These are phyloP conservation scores for Rotaria sp. DNA, from an alignment of 2,888 invertebrate species.

Conservation along the genomic window DNA sequence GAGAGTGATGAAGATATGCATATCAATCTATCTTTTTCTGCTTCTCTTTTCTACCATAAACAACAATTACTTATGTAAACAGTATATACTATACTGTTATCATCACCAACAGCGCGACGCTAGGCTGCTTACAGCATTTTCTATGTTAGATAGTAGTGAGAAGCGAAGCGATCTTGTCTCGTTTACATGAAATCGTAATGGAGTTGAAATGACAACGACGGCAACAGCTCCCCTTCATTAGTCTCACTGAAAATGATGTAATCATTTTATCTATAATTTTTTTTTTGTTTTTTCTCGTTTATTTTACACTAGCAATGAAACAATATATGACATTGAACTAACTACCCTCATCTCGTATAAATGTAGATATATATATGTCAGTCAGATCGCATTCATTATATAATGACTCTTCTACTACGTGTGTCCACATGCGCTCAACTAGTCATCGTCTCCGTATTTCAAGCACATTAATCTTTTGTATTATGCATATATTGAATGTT, in stretches of 20 bases:
- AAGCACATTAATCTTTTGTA: neutral
- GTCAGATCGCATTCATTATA: neutral
- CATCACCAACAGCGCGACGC: neutral
- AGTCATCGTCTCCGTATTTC: neutral
- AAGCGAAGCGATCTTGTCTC: neutral
- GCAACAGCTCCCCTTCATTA: neutral
- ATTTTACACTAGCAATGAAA: neutral
- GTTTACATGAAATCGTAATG: conserved; percentile 15
- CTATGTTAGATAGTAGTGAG: neutral
- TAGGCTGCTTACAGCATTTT: conserved; percentile 1
- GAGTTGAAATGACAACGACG: conserved; percentile 7
- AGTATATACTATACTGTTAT: neutral
- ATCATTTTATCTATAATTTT: neutral
- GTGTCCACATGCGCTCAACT: neutral
- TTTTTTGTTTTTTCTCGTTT: neutral
- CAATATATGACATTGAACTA: neutral
- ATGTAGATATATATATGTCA: neutral
- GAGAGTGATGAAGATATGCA: neutral
- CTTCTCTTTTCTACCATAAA: neutral
- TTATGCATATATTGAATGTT: neutral
- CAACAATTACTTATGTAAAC: conserved; percentile 18
- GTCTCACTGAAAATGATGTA: neutral
- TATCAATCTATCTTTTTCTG: neutral
- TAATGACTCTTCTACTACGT: neutral
- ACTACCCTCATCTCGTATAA: neutral